Conservation (phyloP, 2,797 vertebrate genomes). For the Muscicapa striata region DNA sequence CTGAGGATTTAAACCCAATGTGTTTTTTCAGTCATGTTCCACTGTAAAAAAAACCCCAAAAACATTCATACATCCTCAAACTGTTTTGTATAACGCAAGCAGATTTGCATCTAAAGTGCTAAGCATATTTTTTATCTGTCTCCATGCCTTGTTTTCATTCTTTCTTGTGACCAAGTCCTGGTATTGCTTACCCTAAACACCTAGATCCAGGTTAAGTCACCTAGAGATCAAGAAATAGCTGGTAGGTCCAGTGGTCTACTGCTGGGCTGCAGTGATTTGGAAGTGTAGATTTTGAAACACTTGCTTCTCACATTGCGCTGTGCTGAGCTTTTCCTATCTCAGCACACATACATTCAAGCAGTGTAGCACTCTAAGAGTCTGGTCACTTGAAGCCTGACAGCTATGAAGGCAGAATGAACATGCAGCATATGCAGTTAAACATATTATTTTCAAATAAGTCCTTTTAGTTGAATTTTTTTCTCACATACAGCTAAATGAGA, state of each 20-base stretch:
- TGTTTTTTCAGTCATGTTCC: not conserved
- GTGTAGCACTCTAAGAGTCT: not conserved
- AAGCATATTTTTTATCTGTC: not conserved
- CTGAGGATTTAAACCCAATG: not conserved
- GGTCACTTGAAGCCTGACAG: not conserved
- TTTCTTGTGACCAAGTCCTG: not conserved
- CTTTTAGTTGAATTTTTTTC: not conserved
- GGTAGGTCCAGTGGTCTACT: not conserved
- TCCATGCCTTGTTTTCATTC: not conserved
- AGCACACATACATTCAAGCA: rapidly evolving
- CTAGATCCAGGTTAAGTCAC: not conserved
- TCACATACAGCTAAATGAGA: not conserved
- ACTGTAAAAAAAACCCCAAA: not conserved
- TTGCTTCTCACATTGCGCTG: not conserved
- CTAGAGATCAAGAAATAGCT: not conserved
- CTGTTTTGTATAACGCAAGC: not conserved
- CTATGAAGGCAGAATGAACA: not conserved
- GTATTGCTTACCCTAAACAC: not conserved
- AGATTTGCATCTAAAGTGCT: not conserved
- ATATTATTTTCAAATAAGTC: not conserved
- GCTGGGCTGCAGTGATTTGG: not conserved
- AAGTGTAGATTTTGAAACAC: not conserved
- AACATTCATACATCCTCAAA: not conserved
- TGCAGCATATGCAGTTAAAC: not conserved
- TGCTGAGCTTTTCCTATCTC: not conserved